Conservation (phyloP, 2,113 vertebrate genomes). For the Hippocampus barbouri region DNA sequence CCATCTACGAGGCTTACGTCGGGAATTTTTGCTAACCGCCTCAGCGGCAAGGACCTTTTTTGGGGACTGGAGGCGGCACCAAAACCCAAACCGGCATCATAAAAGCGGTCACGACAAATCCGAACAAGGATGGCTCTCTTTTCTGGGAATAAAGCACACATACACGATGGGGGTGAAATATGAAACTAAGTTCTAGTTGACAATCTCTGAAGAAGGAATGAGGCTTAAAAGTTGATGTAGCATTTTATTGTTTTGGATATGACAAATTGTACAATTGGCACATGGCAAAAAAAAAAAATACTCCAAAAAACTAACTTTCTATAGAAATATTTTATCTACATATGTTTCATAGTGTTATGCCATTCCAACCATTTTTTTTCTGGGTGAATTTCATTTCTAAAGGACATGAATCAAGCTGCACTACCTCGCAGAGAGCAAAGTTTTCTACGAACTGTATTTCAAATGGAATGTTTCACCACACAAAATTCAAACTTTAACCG, state of each 20-base stretch:
- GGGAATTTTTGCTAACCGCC: slow-evolving; percentile 46
- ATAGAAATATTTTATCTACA: not conserved
- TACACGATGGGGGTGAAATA: no score
- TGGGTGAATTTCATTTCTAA: not conserved
- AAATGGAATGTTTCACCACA: not conserved
- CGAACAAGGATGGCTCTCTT: not conserved
- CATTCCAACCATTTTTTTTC: not conserved
- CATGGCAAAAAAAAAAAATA: not conserved
- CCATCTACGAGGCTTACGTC: slow-evolving; percentile 88
- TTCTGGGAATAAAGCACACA: not conserved
- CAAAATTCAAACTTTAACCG: not conserved
- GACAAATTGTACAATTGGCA: not conserved
- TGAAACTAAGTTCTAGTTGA: no score
- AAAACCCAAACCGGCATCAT: not conserved
- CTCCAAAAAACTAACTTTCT: not conserved
- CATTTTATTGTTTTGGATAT: not conserved
- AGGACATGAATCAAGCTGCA: slow-evolving; percentile 1
- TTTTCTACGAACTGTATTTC: not conserved
- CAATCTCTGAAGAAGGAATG: not conserved
- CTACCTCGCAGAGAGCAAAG: slow-evolving; percentile 49
- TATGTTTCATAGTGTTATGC: not conserved
- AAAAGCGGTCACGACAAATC: not conserved
- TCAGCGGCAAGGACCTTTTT: slow-evolving; percentile 32
- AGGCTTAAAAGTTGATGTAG: not conserved
- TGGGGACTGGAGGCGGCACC: not conserved